Evolutionary conservation across 2,113 vertebrate genomes (phyloP).

Genomic region (Oophaga pumilio): DNA sequence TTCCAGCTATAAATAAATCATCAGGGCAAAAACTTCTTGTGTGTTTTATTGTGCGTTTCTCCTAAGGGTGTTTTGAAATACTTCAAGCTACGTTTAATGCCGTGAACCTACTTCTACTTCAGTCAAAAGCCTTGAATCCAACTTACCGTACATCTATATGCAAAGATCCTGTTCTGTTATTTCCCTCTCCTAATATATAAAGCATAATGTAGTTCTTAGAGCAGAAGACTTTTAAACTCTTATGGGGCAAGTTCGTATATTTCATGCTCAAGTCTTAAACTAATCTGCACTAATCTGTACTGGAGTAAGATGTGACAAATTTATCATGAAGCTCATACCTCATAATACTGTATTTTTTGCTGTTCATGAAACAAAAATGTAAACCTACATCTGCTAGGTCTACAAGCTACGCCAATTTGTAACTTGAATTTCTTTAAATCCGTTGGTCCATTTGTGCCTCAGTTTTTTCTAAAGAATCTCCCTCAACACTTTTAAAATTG

Average conservation of each 20-base stretch:
- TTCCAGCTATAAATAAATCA: slow-evolving; percentile 52
- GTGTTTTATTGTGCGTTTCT: slow-evolving; percentile 52
- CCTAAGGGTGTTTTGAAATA: slow-evolving; percentile 54
- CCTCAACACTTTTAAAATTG: too few relatives aligned
- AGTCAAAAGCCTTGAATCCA: slow-evolving; percentile 16
- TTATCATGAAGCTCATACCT: too few relatives aligned
- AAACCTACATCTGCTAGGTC: too few relatives aligned
- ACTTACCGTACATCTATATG: slow-evolving; percentile 19
- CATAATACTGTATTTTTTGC: too few relatives aligned
- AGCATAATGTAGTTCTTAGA: slow-evolving; percentile 15
- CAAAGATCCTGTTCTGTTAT: not conserved
- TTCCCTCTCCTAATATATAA: not conserved
- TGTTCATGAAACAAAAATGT: too few relatives aligned
- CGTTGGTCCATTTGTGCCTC: too few relatives aligned
- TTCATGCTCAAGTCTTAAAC: too few relatives aligned
- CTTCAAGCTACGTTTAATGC: slow-evolving; percentile 27
- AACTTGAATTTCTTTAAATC: too few relatives aligned
- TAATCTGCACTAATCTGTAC: too few relatives aligned
- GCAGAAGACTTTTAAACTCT: not conserved
- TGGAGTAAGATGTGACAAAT: too few relatives aligned
- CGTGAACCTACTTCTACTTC: slow-evolving; percentile 17
- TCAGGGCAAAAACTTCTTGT: slow-evolving; percentile 43
- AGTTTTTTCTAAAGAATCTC: too few relatives aligned
- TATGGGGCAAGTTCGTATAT: not conserved
- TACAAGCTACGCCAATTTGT: too few relatives aligned